Base-by-base conservation (phyloP, 53 echinoderm and acorn worm genomes). In the Temnopleurus reevesii region DNA sequence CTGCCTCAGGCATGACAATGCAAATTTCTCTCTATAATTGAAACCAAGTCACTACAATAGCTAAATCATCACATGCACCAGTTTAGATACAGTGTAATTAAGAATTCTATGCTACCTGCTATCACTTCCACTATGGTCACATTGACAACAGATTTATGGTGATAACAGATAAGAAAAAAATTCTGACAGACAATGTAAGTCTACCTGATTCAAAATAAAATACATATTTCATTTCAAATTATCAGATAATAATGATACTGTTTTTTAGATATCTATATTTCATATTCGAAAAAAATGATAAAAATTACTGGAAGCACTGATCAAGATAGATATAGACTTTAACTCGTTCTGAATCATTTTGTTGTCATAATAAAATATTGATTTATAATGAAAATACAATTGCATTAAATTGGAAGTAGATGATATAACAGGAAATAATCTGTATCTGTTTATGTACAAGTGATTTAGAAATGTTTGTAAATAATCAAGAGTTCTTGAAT, bases 301-400 rank as follows among this genome's bases (percentile, higher is more conserved):
- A 9, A 63, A 71, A 41, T 71, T n/a, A 71, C 41, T 71, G 71
- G 71, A 71, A 71, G 71, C 71, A 71, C 71, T 31, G 34, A 71
- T 43, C 71, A 71, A 71, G n/a, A 36, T 71, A 71, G 19, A 71
- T 49, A 71, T 27, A 38, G 19, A 41, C 21, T 36, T 8, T n/a
- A n/a, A n/a, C n/a, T n/a, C n/a, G n/a, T n/a, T n/a, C n/a, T n/a
- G n/a, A n/a, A n/a, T n/a, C n/a, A n/a, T n/a, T 71, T 15, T 31
- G 15, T 41, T 41, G n/a, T 71, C 19, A 38, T 41, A 71, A 71
- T 71, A 71, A 71, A 38, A 71, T 71, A 23, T 41, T 41, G n/a
- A 18, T 71, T 71, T n/a, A 71, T 13, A 71, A 41, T 41, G 38
- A 71, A 71, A 41, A 71, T 71, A 71, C n/a, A 71, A n/a, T 71